A percentile compares a stretch with the other conserved stretches of the same genome.
Evolutionary conservation across 2,797 vertebrate genomes (phyloP).

Genomic region (Hozukius guyotensis): DNA sequence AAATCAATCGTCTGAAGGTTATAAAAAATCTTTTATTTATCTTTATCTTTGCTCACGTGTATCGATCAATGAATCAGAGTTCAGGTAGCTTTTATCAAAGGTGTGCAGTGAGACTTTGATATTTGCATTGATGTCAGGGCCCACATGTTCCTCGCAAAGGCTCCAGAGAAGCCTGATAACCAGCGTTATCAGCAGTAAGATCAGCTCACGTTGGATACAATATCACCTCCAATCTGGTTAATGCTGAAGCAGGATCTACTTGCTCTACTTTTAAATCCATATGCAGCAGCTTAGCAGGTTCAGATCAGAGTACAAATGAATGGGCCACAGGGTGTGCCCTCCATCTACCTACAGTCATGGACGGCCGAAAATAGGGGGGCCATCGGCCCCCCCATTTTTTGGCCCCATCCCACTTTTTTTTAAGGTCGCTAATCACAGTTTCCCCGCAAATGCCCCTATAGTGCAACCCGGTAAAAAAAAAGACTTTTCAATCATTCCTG

Average conservation of each 20-base stretch:
- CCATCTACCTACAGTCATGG: not conserved
- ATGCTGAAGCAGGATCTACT: conserved; percentile 46
- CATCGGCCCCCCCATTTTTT: too few species aligned
- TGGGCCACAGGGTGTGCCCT: not conserved
- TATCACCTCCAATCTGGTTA: conserved; percentile 55
- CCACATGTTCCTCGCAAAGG: conserved; percentile 39
- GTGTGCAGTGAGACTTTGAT: conserved; percentile 55
- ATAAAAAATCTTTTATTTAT: conserved; percentile 55
- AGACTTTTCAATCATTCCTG: too few species aligned
- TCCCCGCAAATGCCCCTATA: too few species aligned
- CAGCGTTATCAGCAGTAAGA: conserved; percentile 59
- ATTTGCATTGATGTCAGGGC: conserved; percentile 38
- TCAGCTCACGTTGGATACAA: conserved; percentile 41
- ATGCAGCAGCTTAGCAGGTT: conserved; percentile 28
- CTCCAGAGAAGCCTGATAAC: conserved; percentile 54
- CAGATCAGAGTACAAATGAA: conserved; percentile 6
- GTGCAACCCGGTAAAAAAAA: too few species aligned
- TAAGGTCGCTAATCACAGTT: not conserved
- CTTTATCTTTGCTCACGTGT: conserved; percentile 59
- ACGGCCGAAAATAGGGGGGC: not conserved
- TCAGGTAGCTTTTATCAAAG: conserved; percentile 68
- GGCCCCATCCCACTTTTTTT: not conserved
- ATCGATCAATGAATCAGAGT: conserved; percentile 60
- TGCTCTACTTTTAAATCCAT: conserved; percentile 47
- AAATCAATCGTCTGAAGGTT: conserved; percentile 61